phyloP scores from a whole-genome alignment of 2,888 invertebrate genomes.

The Nomada hirtipes region DNA sequence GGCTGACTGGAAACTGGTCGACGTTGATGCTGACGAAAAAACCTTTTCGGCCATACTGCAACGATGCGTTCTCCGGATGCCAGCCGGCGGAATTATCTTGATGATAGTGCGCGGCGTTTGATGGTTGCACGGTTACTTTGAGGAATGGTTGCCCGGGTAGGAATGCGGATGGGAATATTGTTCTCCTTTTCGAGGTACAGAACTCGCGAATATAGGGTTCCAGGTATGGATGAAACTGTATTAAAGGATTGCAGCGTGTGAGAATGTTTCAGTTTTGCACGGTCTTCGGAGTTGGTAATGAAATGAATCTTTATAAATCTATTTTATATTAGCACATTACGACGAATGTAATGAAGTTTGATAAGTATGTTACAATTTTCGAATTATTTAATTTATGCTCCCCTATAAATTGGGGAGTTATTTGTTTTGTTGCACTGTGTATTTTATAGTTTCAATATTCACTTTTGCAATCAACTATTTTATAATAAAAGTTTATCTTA shows the following conservation, averaged over 20 bases:
- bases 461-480: too few species aligned
- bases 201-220: constrained; percentile 3
- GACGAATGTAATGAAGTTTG: too few species aligned
- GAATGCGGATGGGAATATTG: constrained; percentile 10
- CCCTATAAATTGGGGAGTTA: too few species aligned
- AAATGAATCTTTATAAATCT: too few species aligned
- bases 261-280: too few species aligned
- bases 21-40: constrained; percentile 29
- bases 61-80: constrained; percentile 23
- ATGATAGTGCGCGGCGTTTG: constrained; percentile 28
- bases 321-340: too few species aligned
- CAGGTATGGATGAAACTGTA: constrained; percentile 8
- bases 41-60: constrained; percentile 14
- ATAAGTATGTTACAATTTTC: too few species aligned
- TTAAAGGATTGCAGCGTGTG: background rate
- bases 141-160: constrained; percentile 10
- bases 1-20: constrained; percentile 20
- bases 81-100: constrained; percentile 20
- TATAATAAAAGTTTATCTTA: too few species aligned
- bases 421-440: too few species aligned
- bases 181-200: constrained; percentile 19
- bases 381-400: too few species aligned
- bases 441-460: too few species aligned
- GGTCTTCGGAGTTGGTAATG: too few species aligned
- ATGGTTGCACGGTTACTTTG: constrained; percentile 17